Base-by-base conservation (phyloP, 2,888 invertebrate genomes). In the Crossocerus cetratus region DNA sequence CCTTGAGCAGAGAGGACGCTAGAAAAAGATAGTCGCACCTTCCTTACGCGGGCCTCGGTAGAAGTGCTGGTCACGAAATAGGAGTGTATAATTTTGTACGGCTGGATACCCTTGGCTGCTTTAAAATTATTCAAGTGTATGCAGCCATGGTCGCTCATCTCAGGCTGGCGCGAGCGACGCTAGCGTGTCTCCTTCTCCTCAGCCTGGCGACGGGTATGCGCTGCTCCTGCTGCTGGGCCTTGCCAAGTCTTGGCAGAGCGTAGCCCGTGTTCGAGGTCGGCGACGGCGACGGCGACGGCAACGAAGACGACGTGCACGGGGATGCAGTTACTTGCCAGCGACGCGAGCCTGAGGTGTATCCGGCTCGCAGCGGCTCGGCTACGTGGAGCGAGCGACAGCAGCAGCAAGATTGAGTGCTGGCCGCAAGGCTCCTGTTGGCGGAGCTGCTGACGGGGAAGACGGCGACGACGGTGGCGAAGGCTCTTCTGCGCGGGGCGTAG, bases 51-150 rank as follows among this genome's bases (percentile, higher is more conserved):
- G 80, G 96, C 95, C 91, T 96, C 96, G 83, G 93, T 93, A 76
- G 96, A 94, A 67, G 96, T 94, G 90, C 96, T 95, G 78, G 96
- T 94, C 69, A 96, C 95, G 91, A 98, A 97, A 91, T 95, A 96
- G 78, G 95, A 94, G 92, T 97, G 96, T 84, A 98, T 95, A 84
- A 97, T 93, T 91, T 93, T 93, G 90, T 94, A 95, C 59, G 94
- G 93, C 89, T 93, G 93, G 78, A 94, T 92, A 84, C 96, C 96
- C 90, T 94, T 94, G 63, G 93, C 93, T 86, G 94, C 93, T 92
- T 96, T 96, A 91, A 95, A 95, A 91, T 93, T 93, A 91, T 93
- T 94, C 88, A 96, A 91, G 92, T 96, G 96, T 91, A 93, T 93
- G 91, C 96, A 96, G 89, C 94, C 94, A 93, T 91, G 92, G 91